Evolutionary conservation across 1,140 invertebrate species (phyloP), one percentile per base, ranked within the genome.

Genomic region (Proctacanthus coquilletti): DNA sequence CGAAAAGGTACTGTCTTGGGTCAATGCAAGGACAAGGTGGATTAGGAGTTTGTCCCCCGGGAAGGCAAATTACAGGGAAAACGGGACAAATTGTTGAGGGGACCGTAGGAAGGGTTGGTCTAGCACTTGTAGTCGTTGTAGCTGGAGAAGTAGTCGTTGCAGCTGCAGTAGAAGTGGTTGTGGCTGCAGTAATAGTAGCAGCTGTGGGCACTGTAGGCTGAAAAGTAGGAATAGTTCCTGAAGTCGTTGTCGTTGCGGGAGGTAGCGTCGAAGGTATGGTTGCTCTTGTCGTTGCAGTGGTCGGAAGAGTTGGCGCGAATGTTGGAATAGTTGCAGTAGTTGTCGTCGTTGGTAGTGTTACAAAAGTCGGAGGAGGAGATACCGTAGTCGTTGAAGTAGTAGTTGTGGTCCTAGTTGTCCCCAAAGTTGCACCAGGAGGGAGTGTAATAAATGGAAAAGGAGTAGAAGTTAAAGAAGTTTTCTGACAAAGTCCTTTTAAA

Each of bases 11-110:
- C 19, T 47, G 45, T 5, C 54, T 39, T 10, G 53, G 53, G 47
- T 59, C 56, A 14, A 59, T 59, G 38, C 56, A 59, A 21, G 56
- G 52, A 13, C 56, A 59, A 21, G 52, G 40, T 17, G 55, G 47
- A 37, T 53, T 21, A 1, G 55, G 55, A 8, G 41, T 40, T 4
- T 40, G 15, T 2, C 55, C 55, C 4, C 45, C 47, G 0, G 51
- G 41, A 31, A 55, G 45, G 23, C 55, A 58, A 6, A 51, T 50
- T 17, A 57, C 40, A 2, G 55, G 55, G 18, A 42, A 34, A 0
- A 44, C 13, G 2, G 55, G 55, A 43, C 55, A 58, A 9, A 9
- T 8, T 27, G 13, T 27, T 27, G 23, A 13, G 20, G 13, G 15
- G 14, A 33, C 23, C 34, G 4, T 11, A 21, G 18, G n/a, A 33